Conservation (phyloP, 2,113 vertebrate species). For the Sardina pilchardus region DNA sequence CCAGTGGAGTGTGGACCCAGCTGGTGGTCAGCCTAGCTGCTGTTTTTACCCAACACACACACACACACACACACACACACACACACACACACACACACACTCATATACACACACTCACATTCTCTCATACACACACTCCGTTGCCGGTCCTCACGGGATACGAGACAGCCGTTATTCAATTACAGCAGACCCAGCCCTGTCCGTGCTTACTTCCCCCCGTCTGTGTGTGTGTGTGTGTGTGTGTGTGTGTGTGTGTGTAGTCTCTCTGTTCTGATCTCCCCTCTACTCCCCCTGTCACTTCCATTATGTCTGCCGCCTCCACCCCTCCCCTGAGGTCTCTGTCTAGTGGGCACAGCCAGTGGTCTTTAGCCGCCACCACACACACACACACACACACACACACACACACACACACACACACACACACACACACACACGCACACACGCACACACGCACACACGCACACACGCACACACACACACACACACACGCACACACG, state of each 20-base stretch:
- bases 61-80: not conserved
- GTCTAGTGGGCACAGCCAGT: constrained; percentile 9
- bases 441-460: not conserved
- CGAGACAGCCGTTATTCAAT: not conserved
- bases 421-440: not conserved
- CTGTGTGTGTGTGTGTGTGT: too few species aligned
- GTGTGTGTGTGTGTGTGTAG: too few species aligned
- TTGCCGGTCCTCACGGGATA: not conserved
- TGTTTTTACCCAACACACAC: not conserved
- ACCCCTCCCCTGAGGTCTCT: not conserved
- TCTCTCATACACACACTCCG: not conserved
- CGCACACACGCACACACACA: too few species aligned
- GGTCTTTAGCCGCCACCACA: not conserved
- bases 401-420: not conserved
- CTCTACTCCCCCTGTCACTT: not conserved
- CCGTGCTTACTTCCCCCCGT: not conserved
- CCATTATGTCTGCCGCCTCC: not conserved
- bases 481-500: not conserved
- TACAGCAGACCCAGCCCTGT: not conserved
- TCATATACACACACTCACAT: not conserved
- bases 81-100: not conserved
- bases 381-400: not conserved
- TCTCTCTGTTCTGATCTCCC: not conserved
- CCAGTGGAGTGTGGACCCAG: not conserved
- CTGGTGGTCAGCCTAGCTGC: not conserved